Evolutionary conservation across 2,113 vertebrate species (phyloP).

Genomic region (Chiloscyllium plagiosum): DNA sequence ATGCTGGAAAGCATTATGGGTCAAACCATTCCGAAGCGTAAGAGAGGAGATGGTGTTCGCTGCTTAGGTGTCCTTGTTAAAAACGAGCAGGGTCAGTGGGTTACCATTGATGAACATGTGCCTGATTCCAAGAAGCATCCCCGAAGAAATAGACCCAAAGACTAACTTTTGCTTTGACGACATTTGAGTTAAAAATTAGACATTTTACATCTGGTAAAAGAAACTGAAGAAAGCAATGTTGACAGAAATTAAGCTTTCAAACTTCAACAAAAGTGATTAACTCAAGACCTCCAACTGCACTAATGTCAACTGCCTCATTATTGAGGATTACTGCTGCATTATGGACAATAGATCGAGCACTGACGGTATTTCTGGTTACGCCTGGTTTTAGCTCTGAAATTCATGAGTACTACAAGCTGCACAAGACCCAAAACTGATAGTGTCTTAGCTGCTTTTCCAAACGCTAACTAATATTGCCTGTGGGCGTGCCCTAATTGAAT

Average conservation of each 20-base stretch:
- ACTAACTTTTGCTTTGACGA: not conserved
- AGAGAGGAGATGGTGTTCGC: not conserved
- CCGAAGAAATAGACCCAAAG: slow-evolving; percentile 10
- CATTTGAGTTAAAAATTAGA: not conserved
- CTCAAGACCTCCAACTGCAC: no score
- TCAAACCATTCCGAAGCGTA: slow-evolving; percentile 2
- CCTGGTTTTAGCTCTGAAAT: no score
- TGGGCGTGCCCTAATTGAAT: no score
- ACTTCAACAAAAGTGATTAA: no score
- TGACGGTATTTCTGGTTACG: no score
- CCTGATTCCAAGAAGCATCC: not conserved
- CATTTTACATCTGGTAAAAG: not conserved
- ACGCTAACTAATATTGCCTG: no score
- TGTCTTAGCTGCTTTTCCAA: no score
- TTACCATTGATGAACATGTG: slow-evolving; percentile 14
- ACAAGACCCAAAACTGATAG: no score
- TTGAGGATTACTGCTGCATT: no score
- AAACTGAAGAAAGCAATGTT: not conserved
- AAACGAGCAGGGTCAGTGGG: slow-evolving; percentile 32
- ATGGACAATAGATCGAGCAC: no score
- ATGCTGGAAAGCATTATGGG: slow-evolving; percentile 35
- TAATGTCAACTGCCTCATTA: no score
- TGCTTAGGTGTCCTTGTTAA: slow-evolving; percentile 14
- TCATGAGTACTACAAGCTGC: no score
- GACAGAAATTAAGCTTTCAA: not conserved